Evolutionary conservation across 2,888 invertebrate genomes (phyloP).

Genomic region (Melinaea menophilus): DNA sequence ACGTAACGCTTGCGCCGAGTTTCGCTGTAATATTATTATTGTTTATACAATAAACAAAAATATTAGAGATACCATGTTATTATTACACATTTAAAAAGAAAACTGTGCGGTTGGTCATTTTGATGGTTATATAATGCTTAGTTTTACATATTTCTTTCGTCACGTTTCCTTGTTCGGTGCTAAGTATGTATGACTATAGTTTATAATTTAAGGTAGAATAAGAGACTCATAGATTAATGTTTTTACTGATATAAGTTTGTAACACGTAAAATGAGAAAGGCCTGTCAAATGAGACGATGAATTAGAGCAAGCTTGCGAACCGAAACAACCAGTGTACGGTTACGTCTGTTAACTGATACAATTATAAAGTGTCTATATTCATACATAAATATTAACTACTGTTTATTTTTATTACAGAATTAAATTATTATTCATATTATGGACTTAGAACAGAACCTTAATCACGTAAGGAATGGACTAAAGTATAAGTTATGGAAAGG

Average conservation of each 20-base stretch:
- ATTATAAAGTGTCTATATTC: conserved; percentile 44
- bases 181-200: conserved; percentile 6
- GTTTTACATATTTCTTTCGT: conserved; percentile 6
- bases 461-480: too few relatives aligned
- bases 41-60: conserved; percentile 11
- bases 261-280: conserved; percentile 71
- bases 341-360: conserved; percentile 70
- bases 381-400: conserved; percentile 49
- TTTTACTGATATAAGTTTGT: conserved; percentile 19
- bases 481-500: too few relatives aligned
- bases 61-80: conserved; percentile 2
- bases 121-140: conserved; percentile 17
- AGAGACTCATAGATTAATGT: neutral
- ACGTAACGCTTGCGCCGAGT: conserved; percentile 42
- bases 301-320: conserved; percentile 68
- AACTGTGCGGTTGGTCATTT: conserved; percentile 12
- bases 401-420: conserved; percentile 39
- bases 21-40: conserved; percentile 13
- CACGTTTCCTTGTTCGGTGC: conserved; percentile 15
- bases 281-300: conserved; percentile 71
- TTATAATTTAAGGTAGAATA: too few relatives aligned
- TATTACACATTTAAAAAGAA: conserved; percentile 8
- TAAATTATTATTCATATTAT: too few relatives aligned
- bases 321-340: conserved; percentile 66
- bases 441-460: too few relatives aligned